phyloP scores from a whole-genome alignment of 2,797 vertebrate species.

The Selene dorsalis region DNA sequence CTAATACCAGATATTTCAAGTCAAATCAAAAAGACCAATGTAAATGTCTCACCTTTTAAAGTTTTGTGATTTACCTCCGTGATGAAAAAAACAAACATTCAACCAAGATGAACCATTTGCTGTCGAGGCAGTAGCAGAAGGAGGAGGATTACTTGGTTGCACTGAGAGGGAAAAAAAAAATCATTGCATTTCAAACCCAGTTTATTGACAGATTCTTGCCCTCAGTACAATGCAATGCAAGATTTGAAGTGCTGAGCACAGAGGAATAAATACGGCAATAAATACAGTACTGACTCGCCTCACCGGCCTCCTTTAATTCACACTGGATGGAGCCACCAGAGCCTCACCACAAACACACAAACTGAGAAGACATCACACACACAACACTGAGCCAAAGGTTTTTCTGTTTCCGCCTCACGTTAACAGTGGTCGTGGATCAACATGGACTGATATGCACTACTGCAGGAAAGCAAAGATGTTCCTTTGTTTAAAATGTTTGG shows the following conservation, averaged over 20 bases:
- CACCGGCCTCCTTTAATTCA: slow-evolving; percentile 44
- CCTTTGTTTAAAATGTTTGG: slow-evolving; percentile 29
- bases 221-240: slow-evolving; percentile 67
- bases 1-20: slow-evolving; percentile 31
- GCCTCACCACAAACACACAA: slow-evolving; percentile 66
- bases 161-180: slow-evolving; percentile 35
- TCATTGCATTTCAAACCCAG: slow-evolving; percentile 67
- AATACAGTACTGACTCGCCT: slow-evolving; percentile 69
- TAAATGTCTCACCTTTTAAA: slow-evolving; percentile 31
- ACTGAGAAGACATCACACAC: slow-evolving; percentile 64
- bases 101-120: slow-evolving; percentile 8
- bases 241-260: slow-evolving; percentile 67
- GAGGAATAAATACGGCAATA: slow-evolving; percentile 75
- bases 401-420: slow-evolving; percentile 60
- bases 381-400: slow-evolving; percentile 63
- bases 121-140: slow-evolving; percentile 34
- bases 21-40: slow-evolving; percentile 12
- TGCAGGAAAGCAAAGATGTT: slow-evolving; percentile 40
- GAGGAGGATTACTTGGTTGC: slow-evolving; percentile 31
- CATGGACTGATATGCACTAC: slow-evolving; percentile 37
- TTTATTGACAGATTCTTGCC: slow-evolving; percentile 72
- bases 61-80: slow-evolving; percentile 15
- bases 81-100: slow-evolving; percentile 17
- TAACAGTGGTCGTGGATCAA: slow-evolving; percentile 50
- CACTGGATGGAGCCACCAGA: slow-evolving; percentile 49